phyloP scores from a whole-genome alignment of 1,140 invertebrate species.

The Zaprionus lachaisei region DNA sequence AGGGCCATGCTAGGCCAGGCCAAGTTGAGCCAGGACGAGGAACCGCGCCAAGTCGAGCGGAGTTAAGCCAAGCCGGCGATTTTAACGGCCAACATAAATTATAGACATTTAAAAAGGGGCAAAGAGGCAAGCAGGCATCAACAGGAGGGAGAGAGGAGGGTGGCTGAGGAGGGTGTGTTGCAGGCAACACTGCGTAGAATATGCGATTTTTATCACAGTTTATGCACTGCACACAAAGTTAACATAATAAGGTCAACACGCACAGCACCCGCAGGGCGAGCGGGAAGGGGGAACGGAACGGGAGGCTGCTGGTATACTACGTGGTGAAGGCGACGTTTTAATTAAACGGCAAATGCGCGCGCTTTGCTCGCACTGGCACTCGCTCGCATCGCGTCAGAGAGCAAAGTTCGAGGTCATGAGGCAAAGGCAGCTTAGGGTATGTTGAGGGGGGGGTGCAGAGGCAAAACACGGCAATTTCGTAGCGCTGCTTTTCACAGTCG shows the following conservation, averaged over 20 bases:
- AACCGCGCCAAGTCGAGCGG: slow-evolving; percentile 5
- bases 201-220: slow-evolving; percentile 80
- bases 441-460: neutral
- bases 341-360: slow-evolving; percentile 68
- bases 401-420: slow-evolving; percentile 72
- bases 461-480: slow-evolving; percentile 53
- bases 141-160: neutral
- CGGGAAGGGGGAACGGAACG: neutral
- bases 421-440: neutral
- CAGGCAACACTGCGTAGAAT: slow-evolving; percentile 61
- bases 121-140: slow-evolving; percentile 5
- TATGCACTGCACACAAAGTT: slow-evolving; percentile 81
- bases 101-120: slow-evolving; percentile 73
- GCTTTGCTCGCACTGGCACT: slow-evolving; percentile 6
- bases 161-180: neutral
- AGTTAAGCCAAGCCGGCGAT: slow-evolving; percentile 50
- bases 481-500: slow-evolving; percentile 65
- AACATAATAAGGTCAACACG: slow-evolving; percentile 80
- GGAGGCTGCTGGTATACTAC: neutral
- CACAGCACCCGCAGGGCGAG: slow-evolving; percentile 42
- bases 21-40: neutral
- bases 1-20: slow-evolving; percentile 10
- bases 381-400: slow-evolving; percentile 39
- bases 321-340: slow-evolving; percentile 54
- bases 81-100: slow-evolving; percentile 77